phyloP scores from a whole-genome alignment of 2,888 invertebrate genomes.

The Lasioglossum pauxillum region DNA sequence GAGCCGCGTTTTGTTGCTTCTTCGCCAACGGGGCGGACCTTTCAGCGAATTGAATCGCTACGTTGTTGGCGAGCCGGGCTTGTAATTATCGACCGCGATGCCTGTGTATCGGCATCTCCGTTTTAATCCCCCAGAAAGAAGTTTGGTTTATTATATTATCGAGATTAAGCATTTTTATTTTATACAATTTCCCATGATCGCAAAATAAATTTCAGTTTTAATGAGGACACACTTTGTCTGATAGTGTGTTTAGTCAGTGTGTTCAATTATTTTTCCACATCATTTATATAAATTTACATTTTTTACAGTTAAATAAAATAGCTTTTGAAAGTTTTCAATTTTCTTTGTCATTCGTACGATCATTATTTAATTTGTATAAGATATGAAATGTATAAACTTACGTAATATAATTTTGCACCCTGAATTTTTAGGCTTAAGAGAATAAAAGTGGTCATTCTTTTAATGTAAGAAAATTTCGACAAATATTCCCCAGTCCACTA shows the following conservation, averaged over 20 bases:
- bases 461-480: not conserved
- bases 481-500: not conserved
- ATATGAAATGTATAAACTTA: too few relatives aligned
- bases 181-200: not conserved
- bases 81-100: not conserved
- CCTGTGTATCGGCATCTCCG: not conserved
- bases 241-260: not conserved
- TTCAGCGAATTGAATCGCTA: not conserved
- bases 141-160: too few relatives aligned
- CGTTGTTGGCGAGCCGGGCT: not conserved
- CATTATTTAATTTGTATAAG: not conserved
- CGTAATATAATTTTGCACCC: too few relatives aligned
- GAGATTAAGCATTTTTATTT: not conserved
- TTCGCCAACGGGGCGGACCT: not conserved
- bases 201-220: not conserved
- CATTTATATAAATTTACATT: not conserved
- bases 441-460: not conserved
- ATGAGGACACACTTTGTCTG: not conserved
- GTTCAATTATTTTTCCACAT: not conserved
- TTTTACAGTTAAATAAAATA: too few relatives aligned
- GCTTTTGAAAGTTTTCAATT: not conserved
- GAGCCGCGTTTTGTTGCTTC: not conserved
- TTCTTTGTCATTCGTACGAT: not conserved
- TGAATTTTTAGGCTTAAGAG: too few relatives aligned
- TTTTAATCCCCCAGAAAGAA: not conserved